Base-by-base conservation (phyloP, 2,888 invertebrate species). In the Zaprionus bogoriensis region DNA sequence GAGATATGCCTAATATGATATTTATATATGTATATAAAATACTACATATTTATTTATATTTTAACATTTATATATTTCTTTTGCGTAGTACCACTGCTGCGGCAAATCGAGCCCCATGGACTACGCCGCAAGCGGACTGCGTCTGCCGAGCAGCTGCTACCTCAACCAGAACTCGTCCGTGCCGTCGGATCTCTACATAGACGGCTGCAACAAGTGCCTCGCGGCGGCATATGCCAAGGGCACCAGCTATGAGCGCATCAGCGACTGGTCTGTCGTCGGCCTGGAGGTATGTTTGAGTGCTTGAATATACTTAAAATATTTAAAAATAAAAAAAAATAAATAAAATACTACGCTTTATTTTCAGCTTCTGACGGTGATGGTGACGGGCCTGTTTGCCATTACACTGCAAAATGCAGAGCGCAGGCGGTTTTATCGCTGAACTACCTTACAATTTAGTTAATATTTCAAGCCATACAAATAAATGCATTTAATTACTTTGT, bases 241-340 rank as follows among this genome's bases (percentile, higher is more conserved):
- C 28, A 77, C 89, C 9, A 72, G 55, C 6, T 77, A 83, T 32
- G 89, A 89, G 30, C 80, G 79, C 27, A 81, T 87, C 25, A 81
- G 66, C 12, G 89, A 89, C 38, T 89, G 89, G 89, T 70, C 79
- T 4, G 58, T 88, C 23, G 76, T 88, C 9, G 87, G 89, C 9
- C 52, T 89, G 1, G 89, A 89, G 86, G 89, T 88, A 39, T 27
- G 51, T 50, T 22, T 2, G 0, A 1, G 3, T 25, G 23, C 12
- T 19, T 23, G 4, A 1, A 17, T 19, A 7, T 4, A 9, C 5
- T 2, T 6, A 1, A 9, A 4, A n/a, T 5, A 22, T 39, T 30
- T 9, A 44, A 27, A 0, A 7, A 25, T 42, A 14, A 5, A 9
- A n/a, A 22, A 32, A 17, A 25, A 23, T 10, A 17, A 42, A 20